Conservation (phyloP, 2,113 vertebrate genomes). For the Pitta sordida region DNA sequence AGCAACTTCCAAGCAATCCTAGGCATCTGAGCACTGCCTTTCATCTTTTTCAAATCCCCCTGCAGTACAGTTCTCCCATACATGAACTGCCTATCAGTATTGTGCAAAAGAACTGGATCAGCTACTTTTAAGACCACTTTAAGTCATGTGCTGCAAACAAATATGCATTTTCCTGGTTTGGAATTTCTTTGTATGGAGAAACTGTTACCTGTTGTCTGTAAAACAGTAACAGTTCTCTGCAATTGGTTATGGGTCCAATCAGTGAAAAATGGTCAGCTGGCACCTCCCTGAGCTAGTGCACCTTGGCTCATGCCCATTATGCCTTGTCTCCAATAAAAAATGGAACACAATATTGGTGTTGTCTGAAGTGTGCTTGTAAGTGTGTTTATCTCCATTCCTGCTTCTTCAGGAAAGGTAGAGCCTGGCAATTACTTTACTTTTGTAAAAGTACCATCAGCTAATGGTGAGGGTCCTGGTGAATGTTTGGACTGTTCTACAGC, state of each 20-base stretch:
- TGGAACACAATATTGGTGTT: not conserved
- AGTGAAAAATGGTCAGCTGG: not conserved
- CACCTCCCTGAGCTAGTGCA: not conserved
- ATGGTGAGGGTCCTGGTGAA: not conserved
- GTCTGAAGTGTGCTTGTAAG: not conserved
- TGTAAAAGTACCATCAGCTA: not conserved
- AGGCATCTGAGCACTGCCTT: not conserved
- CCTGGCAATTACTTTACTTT: not conserved
- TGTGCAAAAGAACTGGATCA: not conserved
- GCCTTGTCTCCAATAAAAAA: not conserved
- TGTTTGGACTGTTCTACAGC: not conserved
- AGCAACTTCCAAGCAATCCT: not conserved
- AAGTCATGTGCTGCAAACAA: not conserved
- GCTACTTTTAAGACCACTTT: not conserved
- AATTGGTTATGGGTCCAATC: not conserved
- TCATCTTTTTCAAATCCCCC: not conserved
- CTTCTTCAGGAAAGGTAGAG: not conserved
- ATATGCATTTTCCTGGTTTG: not conserved
- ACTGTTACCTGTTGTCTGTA: not conserved
- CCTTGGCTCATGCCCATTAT: not conserved
- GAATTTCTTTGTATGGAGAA: not conserved
- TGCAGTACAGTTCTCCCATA: not conserved
- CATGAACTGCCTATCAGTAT: not conserved
- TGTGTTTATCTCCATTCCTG: not conserved
- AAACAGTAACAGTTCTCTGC: not conserved